phyloP scores from a whole-genome alignment of 2,113 vertebrate genomes.

The Tonatia bakeri region DNA sequence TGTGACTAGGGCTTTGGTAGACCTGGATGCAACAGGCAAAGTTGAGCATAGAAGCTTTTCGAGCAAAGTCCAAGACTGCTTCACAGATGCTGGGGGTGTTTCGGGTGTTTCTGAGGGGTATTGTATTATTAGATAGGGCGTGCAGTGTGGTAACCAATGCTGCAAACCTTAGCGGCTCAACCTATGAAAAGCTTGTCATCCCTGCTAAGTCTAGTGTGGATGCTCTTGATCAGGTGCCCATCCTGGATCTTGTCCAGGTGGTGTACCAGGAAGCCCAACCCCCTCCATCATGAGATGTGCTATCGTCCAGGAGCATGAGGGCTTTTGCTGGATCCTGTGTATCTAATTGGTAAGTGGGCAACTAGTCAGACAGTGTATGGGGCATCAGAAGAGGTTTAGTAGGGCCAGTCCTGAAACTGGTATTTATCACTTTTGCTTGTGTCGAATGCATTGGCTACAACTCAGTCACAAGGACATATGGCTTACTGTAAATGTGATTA shows the following conservation, averaged over 20 bases:
- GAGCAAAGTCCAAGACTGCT: too few species aligned
- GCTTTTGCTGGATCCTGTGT: rapidly evolving
- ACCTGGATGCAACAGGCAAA: rapidly evolving
- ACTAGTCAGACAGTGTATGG: too few species aligned
- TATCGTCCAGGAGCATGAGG: neutral
- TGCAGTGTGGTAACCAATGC: neutral
- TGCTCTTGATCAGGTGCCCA: neutral
- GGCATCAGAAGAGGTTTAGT: neutral
- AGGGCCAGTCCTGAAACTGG: neutral
- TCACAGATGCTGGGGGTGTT: rapidly evolving
- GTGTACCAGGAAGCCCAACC: neutral
- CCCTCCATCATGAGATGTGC: neutral
- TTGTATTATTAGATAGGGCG: rapidly evolving
- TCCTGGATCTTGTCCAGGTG: neutral
- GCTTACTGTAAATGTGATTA: neutral
- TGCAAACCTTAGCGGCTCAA: neutral
- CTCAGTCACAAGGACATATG: neutral
- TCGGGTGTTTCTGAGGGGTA: rapidly evolving
- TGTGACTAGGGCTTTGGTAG: neutral
- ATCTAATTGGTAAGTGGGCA: neutral
- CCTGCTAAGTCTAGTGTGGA: neutral
- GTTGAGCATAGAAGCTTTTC: rapidly evolving
- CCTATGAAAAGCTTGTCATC: neutral
- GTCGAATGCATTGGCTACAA: neutral
- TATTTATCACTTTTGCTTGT: rapidly evolving